Evolutionary conservation across 2,888 invertebrate genomes (phyloP), one percentile per base, ranked within the genome.

Genomic region (Strigamia maritima): DNA sequence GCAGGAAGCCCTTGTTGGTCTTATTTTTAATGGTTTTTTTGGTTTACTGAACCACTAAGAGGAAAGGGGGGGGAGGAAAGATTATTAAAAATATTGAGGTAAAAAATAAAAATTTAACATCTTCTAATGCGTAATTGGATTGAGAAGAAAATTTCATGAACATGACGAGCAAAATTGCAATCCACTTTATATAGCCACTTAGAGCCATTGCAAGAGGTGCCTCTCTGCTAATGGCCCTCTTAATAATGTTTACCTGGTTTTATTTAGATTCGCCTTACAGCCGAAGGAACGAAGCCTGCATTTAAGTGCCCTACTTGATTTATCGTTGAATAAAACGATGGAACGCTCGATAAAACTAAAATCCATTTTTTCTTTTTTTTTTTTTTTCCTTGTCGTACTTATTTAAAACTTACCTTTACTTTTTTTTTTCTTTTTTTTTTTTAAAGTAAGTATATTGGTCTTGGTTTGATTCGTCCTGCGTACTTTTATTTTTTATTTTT

Each of bases 171-270:
- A 65, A 65, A 65, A 65, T 65, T 65, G 65, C 65, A 65, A 65
- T 65, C 65, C 65, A 65, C 65, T 65, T 65, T 65, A 65, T 65
- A 65, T 26, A 65, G 65, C 14, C 65, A 65, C 65, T 65, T 65
- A 65, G 65, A 65, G 16, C 65, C 26, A 16, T 65, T 10, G 65
- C 65, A 65, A 65, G 65, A 65, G 26, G 65, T 65, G 65, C 26
- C 65, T 65, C 65, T 65, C 28, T 26, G 65, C 65, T 65, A 65
- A 65, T 65, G 65, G 65, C 65, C 28, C 65, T 65, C 65, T 65
- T 65, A 65, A 65, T 65, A 65, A 65, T 65, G 65, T 65, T 65
- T 65, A 65, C 65, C 65, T 65, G 65, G 65, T 65, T 65, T 65
- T 65, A 65, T 65, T 65, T 65, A 65, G 65, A 65, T 65, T 65